Evolutionary conservation across 2,888 invertebrate species (phyloP).

Genomic region (Clostera curtula): DNA sequence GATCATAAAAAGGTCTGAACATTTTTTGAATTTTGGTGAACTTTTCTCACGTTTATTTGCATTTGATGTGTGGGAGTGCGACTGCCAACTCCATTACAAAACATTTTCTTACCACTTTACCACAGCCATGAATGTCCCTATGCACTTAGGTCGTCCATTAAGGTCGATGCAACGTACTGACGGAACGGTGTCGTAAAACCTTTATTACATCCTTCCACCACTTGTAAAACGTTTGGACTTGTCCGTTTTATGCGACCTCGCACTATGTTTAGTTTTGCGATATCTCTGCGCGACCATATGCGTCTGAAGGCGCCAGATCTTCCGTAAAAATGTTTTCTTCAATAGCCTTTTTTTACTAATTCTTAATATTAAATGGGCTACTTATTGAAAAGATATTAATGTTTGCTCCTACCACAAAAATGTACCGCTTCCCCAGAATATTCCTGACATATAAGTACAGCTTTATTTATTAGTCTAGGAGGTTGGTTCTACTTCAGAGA

Average conservation of each 20-base stretch:
- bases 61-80: constrained; percentile 39
- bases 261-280: constrained; percentile 42
- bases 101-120: constrained; percentile 47
- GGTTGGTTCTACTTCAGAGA: too few species aligned
- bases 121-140: constrained; percentile 66
- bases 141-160: constrained; percentile 74
- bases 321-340: too few species aligned
- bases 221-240: constrained; percentile 71
- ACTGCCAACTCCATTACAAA: constrained; percentile 39
- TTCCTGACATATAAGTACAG: too few species aligned
- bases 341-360: too few species aligned
- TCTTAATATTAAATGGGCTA: too few species aligned
- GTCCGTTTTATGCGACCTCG: constrained; percentile 58
- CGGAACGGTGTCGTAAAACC: constrained; percentile 71
- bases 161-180: constrained; percentile 66
- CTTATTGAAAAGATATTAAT: too few species aligned
- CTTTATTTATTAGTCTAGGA: too few species aligned
- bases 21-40: too few species aligned
- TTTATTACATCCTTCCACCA: constrained; percentile 74
- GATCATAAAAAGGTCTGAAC: too few species aligned
- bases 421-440: too few species aligned
- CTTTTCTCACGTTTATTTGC: constrained; percentile 24
- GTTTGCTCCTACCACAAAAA: too few species aligned
- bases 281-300: constrained; percentile 31
- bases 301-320: too few species aligned